phyloP scores from a whole-genome alignment of 2,113 vertebrate species.

The Pseudonaja textilis region DNA sequence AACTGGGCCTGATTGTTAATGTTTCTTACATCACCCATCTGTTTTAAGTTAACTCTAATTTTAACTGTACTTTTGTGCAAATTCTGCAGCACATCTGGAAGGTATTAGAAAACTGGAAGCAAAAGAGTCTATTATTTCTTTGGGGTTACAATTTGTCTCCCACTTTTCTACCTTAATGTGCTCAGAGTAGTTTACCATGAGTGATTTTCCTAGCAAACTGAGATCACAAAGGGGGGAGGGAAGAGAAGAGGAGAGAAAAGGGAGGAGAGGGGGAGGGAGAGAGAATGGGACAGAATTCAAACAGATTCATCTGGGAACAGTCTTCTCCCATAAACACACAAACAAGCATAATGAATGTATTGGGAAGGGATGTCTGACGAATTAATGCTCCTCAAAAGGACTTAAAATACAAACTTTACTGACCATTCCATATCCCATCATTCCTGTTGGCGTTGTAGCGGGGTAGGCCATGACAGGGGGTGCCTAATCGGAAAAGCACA shows the following conservation, averaged over 20 bases:
- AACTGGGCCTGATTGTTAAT: not conserved
- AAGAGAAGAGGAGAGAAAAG: no score
- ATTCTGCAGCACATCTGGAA: not conserved
- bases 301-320: not conserved
- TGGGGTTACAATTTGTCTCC: not conserved
- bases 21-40: not conserved
- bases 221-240: not conserved
- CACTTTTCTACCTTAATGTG: not conserved
- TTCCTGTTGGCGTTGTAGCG: constrained; percentile 91
- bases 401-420: constrained; percentile 59
- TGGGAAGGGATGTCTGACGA: not conserved
- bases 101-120: not conserved
- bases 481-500: constrained; percentile 73
- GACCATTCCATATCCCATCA: constrained; percentile 92
- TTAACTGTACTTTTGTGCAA: not conserved
- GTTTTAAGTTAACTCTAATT: not conserved
- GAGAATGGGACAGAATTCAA: not conserved
- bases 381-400: not conserved
- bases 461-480: constrained; percentile 94
- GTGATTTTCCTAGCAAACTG: not conserved
- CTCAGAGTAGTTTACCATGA: not conserved
- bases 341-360: not conserved
- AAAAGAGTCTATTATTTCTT: not conserved
- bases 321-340: not conserved
- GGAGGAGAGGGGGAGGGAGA: no score